phyloP scores from a whole-genome alignment of 2,113 vertebrate species.

The Scomber colias region DNA sequence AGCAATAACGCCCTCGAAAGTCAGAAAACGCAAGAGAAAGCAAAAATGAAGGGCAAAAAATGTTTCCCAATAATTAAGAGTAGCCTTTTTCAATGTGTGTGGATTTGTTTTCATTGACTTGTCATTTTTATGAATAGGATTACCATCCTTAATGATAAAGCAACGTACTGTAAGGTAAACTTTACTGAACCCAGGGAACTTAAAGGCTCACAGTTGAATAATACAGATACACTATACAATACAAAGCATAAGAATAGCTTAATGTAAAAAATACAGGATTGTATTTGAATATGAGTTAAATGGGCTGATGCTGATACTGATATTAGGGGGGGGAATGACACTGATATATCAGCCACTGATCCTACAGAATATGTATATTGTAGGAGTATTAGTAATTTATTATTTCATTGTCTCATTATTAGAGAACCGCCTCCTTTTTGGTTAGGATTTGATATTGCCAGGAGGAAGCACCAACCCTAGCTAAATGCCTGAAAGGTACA shows the following conservation, averaged over 20 bases:
- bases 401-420: too few relatives aligned
- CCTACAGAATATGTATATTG: too few relatives aligned
- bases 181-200: background rate
- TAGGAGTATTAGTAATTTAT: too few relatives aligned
- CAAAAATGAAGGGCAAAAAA: background rate
- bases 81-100: background rate
- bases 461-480: too few relatives aligned
- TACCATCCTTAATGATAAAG: background rate
- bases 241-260: background rate
- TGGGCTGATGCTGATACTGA: too few relatives aligned
- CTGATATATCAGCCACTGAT: too few relatives aligned
- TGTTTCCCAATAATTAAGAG: background rate
- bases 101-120: background rate
- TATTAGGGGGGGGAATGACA: too few relatives aligned
- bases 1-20: background rate
- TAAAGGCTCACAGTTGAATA: background rate
- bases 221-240: background rate
- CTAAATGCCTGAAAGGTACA: too few relatives aligned
- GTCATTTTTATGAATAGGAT: background rate
- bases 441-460: too few relatives aligned
- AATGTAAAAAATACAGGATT: too few relatives aligned
- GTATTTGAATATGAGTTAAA: too few relatives aligned
- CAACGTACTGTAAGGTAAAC: background rate
- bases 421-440: too few relatives aligned
- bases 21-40: background rate